Evolutionary conservation across 1,140 invertebrate genomes (phyloP).

Genomic region (Caenorhabditis briggsae): DNA sequence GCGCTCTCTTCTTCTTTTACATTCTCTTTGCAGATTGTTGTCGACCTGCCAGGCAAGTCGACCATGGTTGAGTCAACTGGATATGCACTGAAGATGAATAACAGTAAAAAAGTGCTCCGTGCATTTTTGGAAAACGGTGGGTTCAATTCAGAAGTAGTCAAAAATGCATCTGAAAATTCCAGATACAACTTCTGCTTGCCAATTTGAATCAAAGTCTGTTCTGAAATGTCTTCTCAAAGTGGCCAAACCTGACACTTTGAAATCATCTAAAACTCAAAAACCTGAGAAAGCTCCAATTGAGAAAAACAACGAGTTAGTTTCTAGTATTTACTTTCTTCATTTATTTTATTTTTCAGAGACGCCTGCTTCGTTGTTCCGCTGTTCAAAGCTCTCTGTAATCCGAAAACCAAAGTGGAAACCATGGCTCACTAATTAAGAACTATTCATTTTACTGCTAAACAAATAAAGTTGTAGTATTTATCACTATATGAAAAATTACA

Average conservation of each 20-base stretch:
- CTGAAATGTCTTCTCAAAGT: conserved; percentile 16
- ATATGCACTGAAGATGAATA: conserved; percentile 43
- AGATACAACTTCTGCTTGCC: conserved; percentile 16
- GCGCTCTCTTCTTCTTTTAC: not conserved
- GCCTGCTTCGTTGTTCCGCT: conserved; percentile 8
- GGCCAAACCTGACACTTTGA: conserved; percentile 1
- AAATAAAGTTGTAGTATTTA: no score
- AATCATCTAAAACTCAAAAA: not conserved
- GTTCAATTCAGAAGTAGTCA: not conserved
- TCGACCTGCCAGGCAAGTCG: conserved; percentile 17
- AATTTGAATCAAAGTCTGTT: conserved; percentile 28
- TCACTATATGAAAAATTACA: no score
- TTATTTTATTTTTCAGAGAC: not conserved
- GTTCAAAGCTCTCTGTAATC: conserved; percentile 42
- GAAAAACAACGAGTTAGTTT: conserved; percentile 3
- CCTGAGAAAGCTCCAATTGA: not conserved
- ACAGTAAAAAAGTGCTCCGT: not conserved
- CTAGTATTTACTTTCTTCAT: not conserved
- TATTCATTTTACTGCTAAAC: no score
- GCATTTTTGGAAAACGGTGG: conserved; percentile 37
- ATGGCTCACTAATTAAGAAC: not conserved
- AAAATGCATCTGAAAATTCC: not conserved
- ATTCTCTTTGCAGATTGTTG: not conserved
- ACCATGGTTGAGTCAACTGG: conserved; percentile 41
- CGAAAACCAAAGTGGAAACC: conserved; percentile 17